Evolutionary conservation across 2,797 vertebrate genomes (phyloP), one percentile per base, ranked within the genome.

Genomic region (Phyllotis vaccarum): DNA sequence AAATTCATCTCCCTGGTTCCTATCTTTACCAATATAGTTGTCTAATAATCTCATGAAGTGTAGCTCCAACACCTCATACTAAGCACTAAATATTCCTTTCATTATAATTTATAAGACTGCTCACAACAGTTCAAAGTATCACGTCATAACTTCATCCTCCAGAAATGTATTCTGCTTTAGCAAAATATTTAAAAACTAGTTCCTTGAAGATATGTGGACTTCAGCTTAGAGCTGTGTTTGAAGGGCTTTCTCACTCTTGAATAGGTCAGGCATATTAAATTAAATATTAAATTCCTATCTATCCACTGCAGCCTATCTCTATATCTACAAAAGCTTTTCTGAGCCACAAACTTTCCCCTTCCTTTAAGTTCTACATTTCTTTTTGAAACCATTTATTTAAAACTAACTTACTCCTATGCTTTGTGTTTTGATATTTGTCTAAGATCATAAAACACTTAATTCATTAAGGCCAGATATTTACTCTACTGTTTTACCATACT

Each of bases 121-220:
- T 86, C 27, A 72, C 2, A 3, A 37, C 70, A 92, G 37, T 52
- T 11, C 89, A 78, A 92, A 74, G 34, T 0, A 2, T 70, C 64
- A 89, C 56, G 31, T 70, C 54, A 43, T 49, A 93, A 58, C 43
- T 94, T 87, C 56, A 70, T 21, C 37, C 58, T 11, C 64, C 13
- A 72, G 58, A 92, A 89, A 80, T 85, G 43, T 79, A 75, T 79
- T 89, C 49, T 34, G 29, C 31, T 90, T 90, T 29, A 86, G 83
- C 46, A 78, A 87, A 85, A 95, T 6, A 94, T 78, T 46, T 86
- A 80, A 54, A 34, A 95, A 83, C 66, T 90, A 90, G 89, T 78
- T 93, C 72, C 43, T 31, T 13, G n/a, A 91, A 85, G 34, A 90
- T 70, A 64, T 93, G 83, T 54, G 46, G 91, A 64, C 24, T 86